Conservation (phyloP, 1,140 invertebrate species). For the Drosophila subpulchrella region DNA sequence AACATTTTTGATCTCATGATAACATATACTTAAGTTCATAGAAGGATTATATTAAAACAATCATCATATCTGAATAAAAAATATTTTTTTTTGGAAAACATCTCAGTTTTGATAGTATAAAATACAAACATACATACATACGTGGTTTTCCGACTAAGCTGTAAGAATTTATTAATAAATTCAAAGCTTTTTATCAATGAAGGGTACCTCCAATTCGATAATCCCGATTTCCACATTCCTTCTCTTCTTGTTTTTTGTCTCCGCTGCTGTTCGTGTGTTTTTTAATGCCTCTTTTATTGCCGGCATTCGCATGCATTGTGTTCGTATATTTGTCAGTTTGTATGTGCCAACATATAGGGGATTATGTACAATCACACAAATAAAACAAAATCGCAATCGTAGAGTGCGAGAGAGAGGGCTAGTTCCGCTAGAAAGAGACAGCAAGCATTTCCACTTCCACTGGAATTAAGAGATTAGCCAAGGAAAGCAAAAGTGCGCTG, state of each 20-base stretch:
- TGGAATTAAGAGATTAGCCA: slow-evolving; percentile 37
- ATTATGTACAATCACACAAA: slow-evolving; percentile 14
- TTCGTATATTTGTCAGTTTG: slow-evolving; percentile 2
- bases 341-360: slow-evolving; percentile 14
- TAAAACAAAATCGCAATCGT: slow-evolving; percentile 1
- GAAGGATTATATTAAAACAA: too few species aligned
- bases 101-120: too few species aligned
- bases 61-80: too few species aligned
- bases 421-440: background rate
- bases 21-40: too few species aligned
- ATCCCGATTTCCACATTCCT: background rate
- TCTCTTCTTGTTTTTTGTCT: slow-evolving; percentile 13
- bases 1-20: too few species aligned
- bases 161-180: too few species aligned
- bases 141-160: too few species aligned
- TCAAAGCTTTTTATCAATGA: background rate
- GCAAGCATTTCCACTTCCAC: slow-evolving; percentile 19
- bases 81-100: too few species aligned
- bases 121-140: too few species aligned
- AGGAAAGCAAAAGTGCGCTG: slow-evolving; percentile 42
- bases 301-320: slow-evolving; percentile 51
- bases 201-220: slow-evolving; percentile 15
- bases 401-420: background rate
- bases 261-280: slow-evolving; percentile 39
- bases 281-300: slow-evolving; percentile 61